Conservation (phyloP, 2,888 invertebrate species). For the Mesorhabditis belari region DNA sequence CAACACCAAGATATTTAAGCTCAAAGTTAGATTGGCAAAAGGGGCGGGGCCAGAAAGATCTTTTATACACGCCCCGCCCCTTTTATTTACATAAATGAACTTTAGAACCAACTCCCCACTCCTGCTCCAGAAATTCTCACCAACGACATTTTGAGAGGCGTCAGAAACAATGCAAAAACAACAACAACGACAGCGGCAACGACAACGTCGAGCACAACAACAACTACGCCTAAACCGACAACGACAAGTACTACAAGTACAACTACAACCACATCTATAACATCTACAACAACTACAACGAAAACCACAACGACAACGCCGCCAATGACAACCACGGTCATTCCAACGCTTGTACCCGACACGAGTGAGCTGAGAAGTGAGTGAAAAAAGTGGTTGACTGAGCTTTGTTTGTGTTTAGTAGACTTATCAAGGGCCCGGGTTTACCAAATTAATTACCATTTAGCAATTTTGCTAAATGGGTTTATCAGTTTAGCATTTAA, state of each 20-base stretch:
- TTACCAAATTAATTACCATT: background rate
- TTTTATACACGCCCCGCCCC: too few relatives aligned
- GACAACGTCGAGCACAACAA: background rate
- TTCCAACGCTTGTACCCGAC: background rate
- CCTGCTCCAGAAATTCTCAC: background rate
- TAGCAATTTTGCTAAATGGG: too few relatives aligned
- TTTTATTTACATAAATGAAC: background rate
- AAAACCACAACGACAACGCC: background rate
- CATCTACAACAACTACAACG: background rate
- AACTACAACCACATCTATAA: background rate
- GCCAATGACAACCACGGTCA: background rate
- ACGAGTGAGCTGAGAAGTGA: background rate
- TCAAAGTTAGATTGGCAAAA: too few relatives aligned
- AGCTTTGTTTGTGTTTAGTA: background rate
- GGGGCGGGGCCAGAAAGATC: too few relatives aligned
- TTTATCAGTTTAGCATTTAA: too few relatives aligned
- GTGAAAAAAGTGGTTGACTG: background rate
- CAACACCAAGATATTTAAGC: too few relatives aligned
- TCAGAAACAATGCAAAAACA: background rate
- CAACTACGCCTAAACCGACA: too few relatives aligned
- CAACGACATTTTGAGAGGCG: background rate
- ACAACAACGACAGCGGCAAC: background rate
- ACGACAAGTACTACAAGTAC: background rate
- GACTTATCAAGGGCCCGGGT: background rate
- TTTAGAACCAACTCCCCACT: background rate